Base-by-base conservation (phyloP, 2,113 vertebrate genomes). In the Melanerpes aurifrons region DNA sequence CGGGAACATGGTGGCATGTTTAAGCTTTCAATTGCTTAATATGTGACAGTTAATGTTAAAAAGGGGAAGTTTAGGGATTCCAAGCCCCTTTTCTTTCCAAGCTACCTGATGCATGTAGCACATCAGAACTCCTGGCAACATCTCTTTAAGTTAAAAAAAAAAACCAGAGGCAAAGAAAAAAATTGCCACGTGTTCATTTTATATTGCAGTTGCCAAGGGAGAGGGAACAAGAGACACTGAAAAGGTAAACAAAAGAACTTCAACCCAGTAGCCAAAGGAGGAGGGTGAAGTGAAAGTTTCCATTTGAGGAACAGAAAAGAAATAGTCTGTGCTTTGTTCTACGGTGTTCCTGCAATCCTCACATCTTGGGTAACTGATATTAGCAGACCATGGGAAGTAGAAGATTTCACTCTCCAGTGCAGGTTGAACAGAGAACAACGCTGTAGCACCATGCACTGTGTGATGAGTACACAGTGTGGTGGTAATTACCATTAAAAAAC, bases 211-310 rank as follows among this genome's bases (percentile, higher is more conserved):
- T 83, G 68, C 87, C 82, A 91, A 15, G 75, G 84, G 79, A 87
- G 48, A 80, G 53, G 61, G 85, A 95, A 21, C 47, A 37, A 47
- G 89, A 89, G 82, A 67, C 37, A 29, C 72, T 50, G 62, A 22
- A 72, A 91, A 93, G 73, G 82, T 94, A 93, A 94, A 94, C 85
- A 89, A 88, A 73, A 87, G 75, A 86, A 61, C 58, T 77, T 64
- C 31, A 62, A 11, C 37, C 20, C 22, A 9, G 31, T 21, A 89
- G 81, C 68, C 37, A 77, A 76, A 84, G 61, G 47, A 93, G 25
- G 24, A 93, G 25, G 24, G 24, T 2, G 5, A 85, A 91, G 45
- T 26, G 14, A 82, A 85, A 89, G 48, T 68, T 94, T 80, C 53
- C 43, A 71, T 87, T 80, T 73, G 75, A 81, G 80, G 64, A 85